Base-by-base conservation (phyloP, 2,797 vertebrate genomes). In the Enteromius anoplus region DNA sequence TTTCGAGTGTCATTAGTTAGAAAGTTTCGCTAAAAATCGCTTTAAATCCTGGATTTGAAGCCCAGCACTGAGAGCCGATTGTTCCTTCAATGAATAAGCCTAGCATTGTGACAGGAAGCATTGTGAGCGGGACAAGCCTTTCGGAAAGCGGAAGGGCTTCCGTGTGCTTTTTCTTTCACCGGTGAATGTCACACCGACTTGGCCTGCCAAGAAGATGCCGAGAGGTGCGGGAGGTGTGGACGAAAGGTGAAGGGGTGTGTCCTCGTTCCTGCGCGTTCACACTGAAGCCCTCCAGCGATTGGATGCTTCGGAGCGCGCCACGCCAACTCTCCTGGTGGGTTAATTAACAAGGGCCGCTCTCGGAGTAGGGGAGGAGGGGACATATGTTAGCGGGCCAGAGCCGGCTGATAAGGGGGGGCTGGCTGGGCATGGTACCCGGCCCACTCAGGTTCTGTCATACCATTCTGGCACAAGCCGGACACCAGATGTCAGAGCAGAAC, bases 1-100 rank as follows among this genome's bases (percentile, higher is more conserved):
- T 95, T 97, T 96, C 92, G 94, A 96, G 95, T 96, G 94, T 93
- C 95, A 97, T 96, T 95, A 95, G 96, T 95, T 94, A 93, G 93
- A 95, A 95, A 94, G 95, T 96, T 95, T 95, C 94, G 90, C 93
- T 95, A 95, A 84, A 85, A 87, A 95, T 95, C 93, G 93, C 94
- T 94, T 95, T 93, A 95, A 94, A 95, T 84, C 93, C 93, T 92
- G 94, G 92, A 93, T 96, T 88, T 69, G 93, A 92, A 83, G 92
- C 89, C 89, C 91, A 92, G 94, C 91, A 93, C 92, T 91, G 93
- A 96, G 93, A 93, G 92, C 89, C 91, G 92, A 96, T 94, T 95
- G 94, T 96, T 94, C 93, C 51, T 80, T 21, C 60, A 77, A 80
- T 87, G 83, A 92, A 91, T 78, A 83, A 78, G 86, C 84, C 58